These are phyloP conservation scores for Digitonthophagus gazella DNA, from an alignment of 2,888 invertebrate species.

Conservation along the genomic window DNA sequence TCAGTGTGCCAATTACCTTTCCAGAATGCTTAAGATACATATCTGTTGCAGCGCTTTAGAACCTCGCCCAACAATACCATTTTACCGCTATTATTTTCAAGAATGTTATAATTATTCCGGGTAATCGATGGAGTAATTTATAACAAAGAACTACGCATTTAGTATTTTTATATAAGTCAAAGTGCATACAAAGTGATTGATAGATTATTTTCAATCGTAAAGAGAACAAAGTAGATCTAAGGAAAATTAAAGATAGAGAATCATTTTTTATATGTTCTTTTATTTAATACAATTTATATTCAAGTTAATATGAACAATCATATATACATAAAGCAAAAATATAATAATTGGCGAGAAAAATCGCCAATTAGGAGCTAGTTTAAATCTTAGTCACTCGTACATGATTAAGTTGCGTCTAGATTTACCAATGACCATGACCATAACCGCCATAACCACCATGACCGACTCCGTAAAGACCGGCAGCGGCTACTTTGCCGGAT, in stretches of 20 bases:
- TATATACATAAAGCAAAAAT: neutral
- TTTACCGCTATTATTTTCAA: neutral
- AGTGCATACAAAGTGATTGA: no score
- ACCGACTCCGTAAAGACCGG: constrained; percentile 21
- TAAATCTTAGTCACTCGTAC: neutral
- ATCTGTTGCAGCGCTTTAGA: neutral
- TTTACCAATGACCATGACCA: constrained; percentile 15
- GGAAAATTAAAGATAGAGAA: neutral
- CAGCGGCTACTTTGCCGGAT: constrained; percentile 9
- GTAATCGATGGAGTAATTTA: neutral
- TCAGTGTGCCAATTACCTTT: neutral
- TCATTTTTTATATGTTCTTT: neutral
- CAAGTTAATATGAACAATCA: neutral
- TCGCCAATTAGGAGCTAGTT: neutral
- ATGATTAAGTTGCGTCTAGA: neutral
- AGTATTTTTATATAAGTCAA: no score
- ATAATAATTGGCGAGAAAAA: neutral
- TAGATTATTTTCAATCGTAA: no score
- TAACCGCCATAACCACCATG: constrained; percentile 10
- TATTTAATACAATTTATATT: neutral
- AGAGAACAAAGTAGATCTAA: no score
- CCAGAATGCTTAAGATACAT: neutral
- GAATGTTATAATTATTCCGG: neutral
- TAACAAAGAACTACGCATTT: no score
- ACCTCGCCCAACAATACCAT: neutral